These are phyloP conservation scores for Stenolophus ochropezus DNA, from an alignment of 2,888 invertebrate genomes.

Conservation along the genomic window DNA sequence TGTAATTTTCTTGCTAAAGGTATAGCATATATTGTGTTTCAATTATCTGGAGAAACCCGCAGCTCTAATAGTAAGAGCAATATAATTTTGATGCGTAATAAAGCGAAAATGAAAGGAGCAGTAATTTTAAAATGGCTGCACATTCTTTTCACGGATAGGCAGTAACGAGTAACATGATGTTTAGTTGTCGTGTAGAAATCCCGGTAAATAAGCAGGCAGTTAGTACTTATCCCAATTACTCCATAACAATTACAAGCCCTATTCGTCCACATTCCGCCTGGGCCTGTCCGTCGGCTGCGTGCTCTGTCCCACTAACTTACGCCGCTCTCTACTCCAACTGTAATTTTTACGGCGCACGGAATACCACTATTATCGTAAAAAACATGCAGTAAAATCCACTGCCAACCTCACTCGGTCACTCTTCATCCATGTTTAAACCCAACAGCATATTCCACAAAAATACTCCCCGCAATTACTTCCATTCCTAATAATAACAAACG, in stretches of 20 bases:
- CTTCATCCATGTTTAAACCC: constrained; percentile 36
- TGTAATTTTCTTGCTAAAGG: no score
- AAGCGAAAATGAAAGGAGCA: no score
- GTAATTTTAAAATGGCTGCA: no score
- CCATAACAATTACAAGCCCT: not conserved
- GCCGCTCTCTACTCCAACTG: constrained; percentile 43
- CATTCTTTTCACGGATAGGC: no score
- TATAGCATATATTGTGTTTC: no score
- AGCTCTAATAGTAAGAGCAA: no score
- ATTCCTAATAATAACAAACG: no score
- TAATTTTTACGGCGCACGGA: constrained; percentile 60
- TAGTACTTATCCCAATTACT: not conserved
- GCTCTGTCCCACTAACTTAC: constrained; percentile 55
- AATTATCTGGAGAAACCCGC: no score
- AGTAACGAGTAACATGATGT: not conserved
- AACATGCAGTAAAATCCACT: constrained; percentile 56
- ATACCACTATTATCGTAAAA: constrained; percentile 59
- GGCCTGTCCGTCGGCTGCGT: constrained; percentile 21
- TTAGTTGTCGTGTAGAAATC: not conserved
- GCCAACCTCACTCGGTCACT: constrained; percentile 5
- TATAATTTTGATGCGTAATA: no score
- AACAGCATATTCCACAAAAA: no score
- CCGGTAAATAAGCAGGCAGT: not conserved
- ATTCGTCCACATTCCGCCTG: not conserved
- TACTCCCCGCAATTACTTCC: no score